Percentiles rank a stretch among this genome's conserved stretches.
phyloP scores from a whole-genome alignment of 1,140 invertebrate species.

The Drosophila willistoni region DNA sequence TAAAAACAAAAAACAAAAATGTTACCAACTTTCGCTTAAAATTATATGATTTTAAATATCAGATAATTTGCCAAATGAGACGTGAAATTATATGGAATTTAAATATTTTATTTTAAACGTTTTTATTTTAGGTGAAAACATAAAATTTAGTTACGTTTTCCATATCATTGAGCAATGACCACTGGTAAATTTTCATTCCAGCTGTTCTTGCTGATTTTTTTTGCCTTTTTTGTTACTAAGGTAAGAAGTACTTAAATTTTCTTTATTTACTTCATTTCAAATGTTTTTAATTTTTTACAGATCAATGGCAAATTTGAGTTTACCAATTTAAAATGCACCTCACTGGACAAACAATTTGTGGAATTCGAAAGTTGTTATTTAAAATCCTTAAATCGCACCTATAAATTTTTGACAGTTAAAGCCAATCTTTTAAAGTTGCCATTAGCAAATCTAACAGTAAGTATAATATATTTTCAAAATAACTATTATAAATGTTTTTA shows the following conservation, averaged over 20 bases:
- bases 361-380: conserved; percentile 26
- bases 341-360: not conserved
- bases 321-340: conserved; percentile 27
- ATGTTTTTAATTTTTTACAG: not conserved
- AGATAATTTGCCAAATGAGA: not conserved
- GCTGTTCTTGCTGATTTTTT: not conserved
- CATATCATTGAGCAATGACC: not conserved
- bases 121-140: not conserved
- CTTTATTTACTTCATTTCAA: too few species aligned
- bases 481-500: not conserved
- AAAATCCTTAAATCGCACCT: conserved; percentile 33
- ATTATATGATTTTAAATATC: not conserved
- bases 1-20: too few species aligned
- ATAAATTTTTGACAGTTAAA: conserved; percentile 27
- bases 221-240: not conserved
- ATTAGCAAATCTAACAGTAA: not conserved
- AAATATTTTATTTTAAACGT: not conserved
- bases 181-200: not conserved
- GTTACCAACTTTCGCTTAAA: not conserved
- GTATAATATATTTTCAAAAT: not conserved
- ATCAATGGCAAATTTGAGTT: conserved; percentile 25
- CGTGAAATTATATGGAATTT: not conserved
- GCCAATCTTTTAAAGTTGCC: not conserved
- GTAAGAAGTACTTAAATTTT: not conserved
- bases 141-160: not conserved